Evolutionary conservation across 2,888 invertebrate genomes (phyloP).

Genomic region (Scelioninae gen. 1): DNA sequence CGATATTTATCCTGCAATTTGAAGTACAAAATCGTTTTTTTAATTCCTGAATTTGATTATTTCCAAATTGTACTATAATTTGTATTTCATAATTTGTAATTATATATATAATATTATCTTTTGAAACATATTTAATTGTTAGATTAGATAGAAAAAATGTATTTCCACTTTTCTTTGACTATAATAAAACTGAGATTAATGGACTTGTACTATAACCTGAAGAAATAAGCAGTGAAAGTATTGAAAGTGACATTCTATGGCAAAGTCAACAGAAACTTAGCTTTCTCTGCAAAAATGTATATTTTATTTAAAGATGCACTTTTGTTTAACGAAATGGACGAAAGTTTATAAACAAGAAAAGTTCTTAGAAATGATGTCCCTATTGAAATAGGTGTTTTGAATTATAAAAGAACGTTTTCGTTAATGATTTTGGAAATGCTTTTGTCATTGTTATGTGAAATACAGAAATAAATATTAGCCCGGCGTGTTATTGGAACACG

Average conservation of each 20-base stretch:
- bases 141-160: too few relatives aligned
- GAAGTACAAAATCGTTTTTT: too few relatives aligned
- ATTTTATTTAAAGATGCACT: constrained; percentile 24
- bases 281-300: constrained; percentile 23
- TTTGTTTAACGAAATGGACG: neutral
- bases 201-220: neutral
- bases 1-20: too few relatives aligned
- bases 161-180: too few relatives aligned
- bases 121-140: neutral
- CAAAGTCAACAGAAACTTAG: constrained; percentile 17
- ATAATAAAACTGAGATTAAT: neutral
- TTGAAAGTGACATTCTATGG: constrained; percentile 23
- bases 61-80: too few relatives aligned
- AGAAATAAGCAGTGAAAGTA: constrained; percentile 31
- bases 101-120: too few relatives aligned
- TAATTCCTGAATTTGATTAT: too few relatives aligned
- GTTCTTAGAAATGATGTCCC: neutral
- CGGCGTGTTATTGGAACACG: constrained; percentile 18
- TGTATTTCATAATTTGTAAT: too few relatives aligned
- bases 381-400: neutral
- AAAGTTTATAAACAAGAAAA: neutral
- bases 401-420: neutral
- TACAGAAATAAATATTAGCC: neutral
- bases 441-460: constrained; percentile 1
- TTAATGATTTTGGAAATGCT: neutral